Conservation (phyloP, 2,888 invertebrate species). For the Serripes groenlandicus region DNA sequence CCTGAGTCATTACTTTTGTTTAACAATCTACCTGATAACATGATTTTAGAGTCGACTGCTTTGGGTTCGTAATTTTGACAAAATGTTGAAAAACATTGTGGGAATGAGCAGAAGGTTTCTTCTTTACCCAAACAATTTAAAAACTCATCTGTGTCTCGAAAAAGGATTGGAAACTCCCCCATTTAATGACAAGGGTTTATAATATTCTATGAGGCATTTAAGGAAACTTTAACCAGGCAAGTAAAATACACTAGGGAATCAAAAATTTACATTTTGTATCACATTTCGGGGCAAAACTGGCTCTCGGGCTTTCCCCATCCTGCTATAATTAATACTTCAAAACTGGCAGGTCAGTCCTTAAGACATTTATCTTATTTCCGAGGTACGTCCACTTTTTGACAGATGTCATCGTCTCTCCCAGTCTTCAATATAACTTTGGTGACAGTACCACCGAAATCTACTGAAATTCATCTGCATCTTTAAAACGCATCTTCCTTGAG, state of each 20-base stretch:
- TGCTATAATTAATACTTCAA: constrained; percentile 53
- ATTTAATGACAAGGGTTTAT: neutral
- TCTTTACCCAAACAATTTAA: too few species aligned
- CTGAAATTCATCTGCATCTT: constrained; percentile 20
- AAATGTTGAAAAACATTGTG: too few species aligned
- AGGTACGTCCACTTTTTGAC: constrained; percentile 21
- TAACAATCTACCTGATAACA: too few species aligned
- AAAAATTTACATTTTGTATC: constrained; percentile 24
- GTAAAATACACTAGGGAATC: constrained; percentile 20
- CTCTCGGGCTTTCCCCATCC: constrained; percentile 36
- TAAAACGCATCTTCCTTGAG: constrained; percentile 21
- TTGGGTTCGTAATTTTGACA: too few species aligned
- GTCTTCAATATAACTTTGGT: constrained; percentile 13
- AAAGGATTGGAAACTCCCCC: too few species aligned
- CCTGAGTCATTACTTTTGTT: too few species aligned
- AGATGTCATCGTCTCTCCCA: constrained; percentile 10
- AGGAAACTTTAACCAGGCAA: neutral
- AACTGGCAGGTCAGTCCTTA: constrained; percentile 22
- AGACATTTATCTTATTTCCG: constrained; percentile 42
- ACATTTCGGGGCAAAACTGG: constrained; percentile 18
- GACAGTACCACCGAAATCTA: neutral
- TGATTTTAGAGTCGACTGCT: too few species aligned
- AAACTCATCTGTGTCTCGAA: too few species aligned
- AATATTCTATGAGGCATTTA: constrained; percentile 18
- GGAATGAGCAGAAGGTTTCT: too few species aligned